Conservation (phyloP, 1,140 invertebrate genomes). For the Procambarus virginalis region DNA sequence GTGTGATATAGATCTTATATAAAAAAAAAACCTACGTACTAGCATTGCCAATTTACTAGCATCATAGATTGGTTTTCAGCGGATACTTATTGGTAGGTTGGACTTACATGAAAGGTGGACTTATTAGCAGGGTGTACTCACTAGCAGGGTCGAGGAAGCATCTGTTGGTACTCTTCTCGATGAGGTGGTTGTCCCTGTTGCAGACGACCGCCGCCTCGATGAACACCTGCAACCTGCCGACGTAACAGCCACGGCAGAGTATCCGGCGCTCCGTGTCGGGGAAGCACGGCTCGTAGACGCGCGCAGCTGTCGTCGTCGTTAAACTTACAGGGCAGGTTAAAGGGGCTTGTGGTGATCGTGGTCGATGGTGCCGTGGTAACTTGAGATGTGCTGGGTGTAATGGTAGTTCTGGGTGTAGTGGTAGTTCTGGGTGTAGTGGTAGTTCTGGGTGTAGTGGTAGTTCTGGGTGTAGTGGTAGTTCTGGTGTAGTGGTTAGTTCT, state of each 20-base stretch:
- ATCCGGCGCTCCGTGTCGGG: neutral
- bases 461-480: too few relatives aligned
- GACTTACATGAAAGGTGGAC: too few relatives aligned
- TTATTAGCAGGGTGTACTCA: neutral
- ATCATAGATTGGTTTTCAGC: too few relatives aligned
- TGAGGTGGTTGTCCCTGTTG: neutral
- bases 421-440: too few relatives aligned
- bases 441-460: too few relatives aligned
- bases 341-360: neutral
- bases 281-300: neutral
- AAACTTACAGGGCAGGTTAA: neutral
- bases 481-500: too few relatives aligned
- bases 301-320: neutral
- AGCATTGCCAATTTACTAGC: too few relatives aligned
- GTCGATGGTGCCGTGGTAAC: neutral
- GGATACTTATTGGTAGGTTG: too few relatives aligned
- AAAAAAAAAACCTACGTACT: too few relatives aligned
- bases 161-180: neutral
- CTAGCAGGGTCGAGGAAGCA: neutral
- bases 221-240: neutral
- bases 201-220: neutral
- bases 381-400: neutral
- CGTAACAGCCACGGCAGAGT: conserved; percentile 16
- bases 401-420: too few relatives aligned
- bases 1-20: too few relatives aligned